phyloP scores from a whole-genome alignment of 2,113 vertebrate species.

The Psophia crepitans region DNA sequence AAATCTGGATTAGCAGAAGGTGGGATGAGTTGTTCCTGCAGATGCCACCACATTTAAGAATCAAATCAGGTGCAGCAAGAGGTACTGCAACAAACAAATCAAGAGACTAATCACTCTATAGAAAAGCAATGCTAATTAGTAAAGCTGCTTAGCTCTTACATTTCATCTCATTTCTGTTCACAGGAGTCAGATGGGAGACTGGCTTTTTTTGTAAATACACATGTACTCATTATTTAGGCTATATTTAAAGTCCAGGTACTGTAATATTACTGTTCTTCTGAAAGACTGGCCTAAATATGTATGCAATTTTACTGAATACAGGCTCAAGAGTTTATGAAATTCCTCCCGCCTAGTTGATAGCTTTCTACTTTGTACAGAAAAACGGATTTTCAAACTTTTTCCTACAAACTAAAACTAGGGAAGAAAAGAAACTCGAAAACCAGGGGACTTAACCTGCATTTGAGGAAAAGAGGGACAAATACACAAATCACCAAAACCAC shows the following conservation, averaged over 20 bases:
- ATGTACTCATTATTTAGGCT: background rate
- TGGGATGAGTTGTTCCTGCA: background rate
- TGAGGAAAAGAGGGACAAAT: background rate
- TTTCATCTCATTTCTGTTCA: background rate
- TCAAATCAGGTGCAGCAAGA: background rate
- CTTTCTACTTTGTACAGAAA: background rate
- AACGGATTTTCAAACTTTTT: background rate
- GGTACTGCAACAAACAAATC: background rate
- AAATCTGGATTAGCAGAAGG: background rate
- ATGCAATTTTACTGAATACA: background rate
- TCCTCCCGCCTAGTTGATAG: background rate
- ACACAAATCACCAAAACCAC: background rate
- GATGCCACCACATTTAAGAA: background rate
- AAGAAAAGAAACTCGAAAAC: background rate
- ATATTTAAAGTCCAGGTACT: background rate
- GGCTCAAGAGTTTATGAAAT: background rate
- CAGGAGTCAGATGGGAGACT: background rate
- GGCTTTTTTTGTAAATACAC: background rate
- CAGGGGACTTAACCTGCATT: background rate
- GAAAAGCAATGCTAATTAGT: background rate
- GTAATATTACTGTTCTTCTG: background rate
- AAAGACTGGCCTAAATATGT: background rate
- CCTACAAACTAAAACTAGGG: background rate
- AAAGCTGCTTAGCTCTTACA: background rate
- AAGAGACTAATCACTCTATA: background rate